These are phyloP conservation scores for Colinus virginianus DNA, from an alignment of 2,113 vertebrate genomes.

Conservation along the genomic window DNA sequence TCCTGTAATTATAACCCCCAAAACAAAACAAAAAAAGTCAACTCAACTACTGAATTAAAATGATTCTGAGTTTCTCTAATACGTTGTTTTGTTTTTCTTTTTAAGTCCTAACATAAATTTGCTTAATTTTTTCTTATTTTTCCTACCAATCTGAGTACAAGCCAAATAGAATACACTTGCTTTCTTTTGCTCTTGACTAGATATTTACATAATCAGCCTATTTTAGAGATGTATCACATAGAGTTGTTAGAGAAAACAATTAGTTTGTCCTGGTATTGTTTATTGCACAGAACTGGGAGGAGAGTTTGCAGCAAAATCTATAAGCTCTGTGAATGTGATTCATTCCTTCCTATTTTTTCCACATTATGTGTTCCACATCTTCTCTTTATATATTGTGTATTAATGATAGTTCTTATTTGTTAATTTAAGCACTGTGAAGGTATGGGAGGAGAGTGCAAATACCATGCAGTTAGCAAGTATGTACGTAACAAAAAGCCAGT, in stretches of 20 bases:
- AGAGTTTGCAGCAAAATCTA: background rate
- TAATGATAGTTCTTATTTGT: background rate
- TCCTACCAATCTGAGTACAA: background rate
- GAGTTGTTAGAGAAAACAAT: background rate
- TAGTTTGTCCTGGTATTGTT: background rate
- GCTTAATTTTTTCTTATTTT: slow-evolving; percentile 13
- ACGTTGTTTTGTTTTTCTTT: no score
- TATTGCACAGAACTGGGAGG: background rate
- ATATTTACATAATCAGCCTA: background rate
- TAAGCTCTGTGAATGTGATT: background rate
- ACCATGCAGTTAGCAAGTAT: background rate
- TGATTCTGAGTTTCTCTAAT: background rate
- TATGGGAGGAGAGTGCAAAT: background rate
- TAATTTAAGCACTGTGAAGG: background rate
- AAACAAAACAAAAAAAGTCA: background rate
- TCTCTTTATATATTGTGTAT: background rate
- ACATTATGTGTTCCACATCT: background rate
- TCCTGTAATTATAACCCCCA: background rate
- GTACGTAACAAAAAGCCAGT: background rate
- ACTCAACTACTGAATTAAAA: background rate
- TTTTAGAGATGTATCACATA: background rate
- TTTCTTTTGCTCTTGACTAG: background rate
- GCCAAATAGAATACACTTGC: background rate
- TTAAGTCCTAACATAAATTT: background rate
- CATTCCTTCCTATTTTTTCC: background rate